Evolutionary conservation across 2,113 vertebrate genomes (phyloP), one percentile per base, ranked within the genome.

Genomic region (Chionis minor): DNA sequence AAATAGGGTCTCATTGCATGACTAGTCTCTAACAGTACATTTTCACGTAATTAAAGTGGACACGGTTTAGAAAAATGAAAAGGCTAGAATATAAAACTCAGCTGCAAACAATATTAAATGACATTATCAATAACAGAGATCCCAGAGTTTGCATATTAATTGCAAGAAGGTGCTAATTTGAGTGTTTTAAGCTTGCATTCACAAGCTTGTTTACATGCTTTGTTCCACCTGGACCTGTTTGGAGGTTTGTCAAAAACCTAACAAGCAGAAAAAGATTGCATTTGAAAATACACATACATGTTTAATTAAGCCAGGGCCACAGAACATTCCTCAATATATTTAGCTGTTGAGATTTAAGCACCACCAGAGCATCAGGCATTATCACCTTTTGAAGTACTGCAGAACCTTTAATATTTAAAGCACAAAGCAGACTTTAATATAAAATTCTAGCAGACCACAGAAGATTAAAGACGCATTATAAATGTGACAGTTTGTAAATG

Each of bases 211-310:
- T 99, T 99, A 99, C 98, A 99, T 98, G 98, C 98, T 98, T 98
- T 94, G 98, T 98, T 99, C 99, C 99, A 99, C 99, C 98, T 99
- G 99, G 98, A 98, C 98, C 98, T 99, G 99, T 99, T 99, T 99
- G 99, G 99, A 99, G 97, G 98, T 98, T 98, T 99, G 99, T 99
- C 99, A 99, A 98, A 99, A 99, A 98, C 98, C 98, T 98, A 99
- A 98, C 98, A 98, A 98, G 98, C 97, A 98, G 98, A 99, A 99
- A 98, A 99, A 99, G 98, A 99, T 98, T 98, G 97, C 98, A 98
- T 98, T 98, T 98, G 98, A 98, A 98, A 98, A 98, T 97, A 98
- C 97, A 98, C 98, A 99, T 99, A 98, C 99, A 99, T 99, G 98
- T 99, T 99, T 99, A 99, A 99, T 99, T 99, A 99, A 98, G 97